Evolutionary conservation across 2,113 vertebrate species (phyloP).

Genomic region (Boleophthalmus pectinirostris): DNA sequence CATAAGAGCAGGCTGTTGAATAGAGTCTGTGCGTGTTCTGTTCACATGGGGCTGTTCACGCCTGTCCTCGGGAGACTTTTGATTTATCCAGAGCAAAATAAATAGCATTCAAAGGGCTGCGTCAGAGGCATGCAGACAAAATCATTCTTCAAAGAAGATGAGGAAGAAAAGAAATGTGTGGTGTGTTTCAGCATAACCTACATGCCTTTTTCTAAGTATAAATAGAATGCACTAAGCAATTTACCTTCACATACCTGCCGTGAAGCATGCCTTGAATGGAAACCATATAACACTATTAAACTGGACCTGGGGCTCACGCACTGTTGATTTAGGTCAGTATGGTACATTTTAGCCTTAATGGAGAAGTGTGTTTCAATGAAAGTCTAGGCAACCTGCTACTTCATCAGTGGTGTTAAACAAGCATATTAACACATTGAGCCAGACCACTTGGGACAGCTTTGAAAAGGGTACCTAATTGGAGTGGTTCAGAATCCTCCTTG

Average conservation of each 20-base stretch:
- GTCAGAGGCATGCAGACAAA: constrained; percentile 26
- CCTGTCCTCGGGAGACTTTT: constrained; percentile 38
- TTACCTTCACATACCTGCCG: not conserved
- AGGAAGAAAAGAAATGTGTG: not conserved
- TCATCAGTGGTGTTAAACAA: not conserved
- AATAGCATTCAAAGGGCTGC: constrained; percentile 8
- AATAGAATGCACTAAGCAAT: not conserved
- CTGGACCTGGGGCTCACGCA: too few species aligned
- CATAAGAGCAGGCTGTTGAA: constrained; percentile 49
- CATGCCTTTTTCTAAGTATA: constrained; percentile 7
- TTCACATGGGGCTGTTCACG: constrained; percentile 20
- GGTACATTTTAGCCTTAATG: too few species aligned
- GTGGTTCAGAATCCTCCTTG: too few species aligned
- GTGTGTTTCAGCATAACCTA: constrained; percentile 14
- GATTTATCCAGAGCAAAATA: constrained; percentile 25
- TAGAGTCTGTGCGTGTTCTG: constrained; percentile 14
- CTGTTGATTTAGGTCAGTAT: too few species aligned
- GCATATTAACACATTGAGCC: not conserved
- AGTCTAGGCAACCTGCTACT: not conserved
- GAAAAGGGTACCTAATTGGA: too few species aligned
- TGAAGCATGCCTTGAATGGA: not conserved
- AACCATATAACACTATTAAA: not conserved
- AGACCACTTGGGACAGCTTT: not conserved
- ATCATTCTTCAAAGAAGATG: constrained; percentile 12
- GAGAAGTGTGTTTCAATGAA: too few species aligned